phyloP scores from a whole-genome alignment of 1,140 invertebrate species.

The Ips typographus region DNA sequence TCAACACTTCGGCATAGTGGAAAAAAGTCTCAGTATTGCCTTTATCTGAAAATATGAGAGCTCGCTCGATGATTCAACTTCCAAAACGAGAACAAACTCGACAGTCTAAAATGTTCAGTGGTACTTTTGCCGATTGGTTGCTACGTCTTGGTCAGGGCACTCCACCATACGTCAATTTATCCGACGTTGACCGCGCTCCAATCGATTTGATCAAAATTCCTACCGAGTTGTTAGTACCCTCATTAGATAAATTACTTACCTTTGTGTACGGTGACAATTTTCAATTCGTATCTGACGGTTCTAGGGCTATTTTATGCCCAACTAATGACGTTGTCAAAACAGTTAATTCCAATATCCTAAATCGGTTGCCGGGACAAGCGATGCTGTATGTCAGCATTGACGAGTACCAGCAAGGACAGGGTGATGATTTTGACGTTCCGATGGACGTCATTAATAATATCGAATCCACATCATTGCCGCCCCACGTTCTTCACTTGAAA shows the following conservation, averaged over 20 bases:
- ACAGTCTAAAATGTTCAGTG: neutral
- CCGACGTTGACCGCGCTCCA: neutral
- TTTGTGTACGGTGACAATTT: neutral
- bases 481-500: neutral
- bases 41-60: neutral
- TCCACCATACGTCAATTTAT: neutral
- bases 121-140: neutral
- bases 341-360: neutral
- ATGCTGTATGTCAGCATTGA: conserved; percentile 3
- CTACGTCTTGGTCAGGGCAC: neutral
- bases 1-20: neutral
- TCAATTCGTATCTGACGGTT: no score
- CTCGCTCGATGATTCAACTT: neutral
- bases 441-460: neutral
- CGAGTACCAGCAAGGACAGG: neutral
- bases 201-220: neutral
- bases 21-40: neutral
- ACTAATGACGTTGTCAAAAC: neutral
- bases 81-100: no score
- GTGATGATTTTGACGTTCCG: neutral
- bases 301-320: neutral
- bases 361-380: neutral
- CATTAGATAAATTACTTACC: neutral
- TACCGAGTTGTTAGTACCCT: neutral
- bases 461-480: neutral